phyloP scores from a whole-genome alignment of 2,113 vertebrate genomes.

The Camarhynchus parvulus region DNA sequence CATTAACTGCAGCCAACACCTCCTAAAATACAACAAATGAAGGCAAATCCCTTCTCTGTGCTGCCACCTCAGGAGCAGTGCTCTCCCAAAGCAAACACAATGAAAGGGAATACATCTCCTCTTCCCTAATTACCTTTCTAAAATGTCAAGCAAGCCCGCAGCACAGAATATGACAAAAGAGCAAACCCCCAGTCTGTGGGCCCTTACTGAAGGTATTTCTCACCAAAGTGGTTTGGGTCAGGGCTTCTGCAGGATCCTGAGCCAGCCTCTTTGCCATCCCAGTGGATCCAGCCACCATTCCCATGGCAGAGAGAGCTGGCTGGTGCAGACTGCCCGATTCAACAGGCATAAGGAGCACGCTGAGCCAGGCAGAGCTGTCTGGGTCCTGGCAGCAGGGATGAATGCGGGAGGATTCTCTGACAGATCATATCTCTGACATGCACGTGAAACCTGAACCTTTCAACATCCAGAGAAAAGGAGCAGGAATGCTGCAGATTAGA shows the following conservation, averaged over 20 bases:
- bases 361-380: not conserved
- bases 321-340: not conserved
- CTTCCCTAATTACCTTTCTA: not conserved
- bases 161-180: not conserved
- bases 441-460: not conserved
- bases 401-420: not conserved
- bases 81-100: not conserved
- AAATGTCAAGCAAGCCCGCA: not conserved
- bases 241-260: not conserved
- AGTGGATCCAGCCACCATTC: not conserved
- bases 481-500: not conserved
- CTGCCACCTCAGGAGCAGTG: not conserved
- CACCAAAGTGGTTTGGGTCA: accelerated
- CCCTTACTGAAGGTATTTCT: not conserved
- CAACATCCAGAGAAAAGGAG: not conserved
- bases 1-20: not conserved
- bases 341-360: accelerated
- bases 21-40: not conserved
- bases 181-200: not conserved
- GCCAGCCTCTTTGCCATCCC: not conserved
- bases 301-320: accelerated
- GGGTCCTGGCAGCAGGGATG: not conserved
- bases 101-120: not conserved
- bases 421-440: not conserved
- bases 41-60: not conserved